Conservation (phyloP, 2,888 invertebrate genomes). For the Rhogogaster chlorosoma region DNA sequence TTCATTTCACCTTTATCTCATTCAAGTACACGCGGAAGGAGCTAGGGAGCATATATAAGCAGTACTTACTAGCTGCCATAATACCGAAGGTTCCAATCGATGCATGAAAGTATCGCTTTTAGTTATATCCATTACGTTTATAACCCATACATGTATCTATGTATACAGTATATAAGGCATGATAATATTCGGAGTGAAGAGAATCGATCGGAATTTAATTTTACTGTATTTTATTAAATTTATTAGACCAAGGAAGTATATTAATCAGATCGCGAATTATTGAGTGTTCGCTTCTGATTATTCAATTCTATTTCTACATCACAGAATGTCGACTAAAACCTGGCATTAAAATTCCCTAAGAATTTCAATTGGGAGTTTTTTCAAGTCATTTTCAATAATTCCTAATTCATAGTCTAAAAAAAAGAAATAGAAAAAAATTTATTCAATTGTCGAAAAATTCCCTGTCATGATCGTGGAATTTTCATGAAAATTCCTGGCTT, state of each 20-base stretch:
- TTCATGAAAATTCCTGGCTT: no score
- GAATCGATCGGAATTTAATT: background rate
- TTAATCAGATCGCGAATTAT: background rate
- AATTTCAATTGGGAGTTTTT: no score
- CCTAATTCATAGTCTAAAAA: no score
- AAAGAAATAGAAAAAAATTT: no score
- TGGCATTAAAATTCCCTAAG: no score
- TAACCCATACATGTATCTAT: background rate
- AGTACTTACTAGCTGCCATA: background rate
- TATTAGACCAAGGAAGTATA: background rate
- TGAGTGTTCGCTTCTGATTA: no score
- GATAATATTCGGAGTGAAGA: background rate
- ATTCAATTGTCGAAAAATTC: no score
- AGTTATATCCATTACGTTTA: background rate
- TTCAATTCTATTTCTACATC: no score
- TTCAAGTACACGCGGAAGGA: background rate
- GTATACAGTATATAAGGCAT: background rate
- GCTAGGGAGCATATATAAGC: background rate
- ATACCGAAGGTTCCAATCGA: conserved; percentile 27
- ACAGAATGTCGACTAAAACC: no score
- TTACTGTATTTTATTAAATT: background rate
- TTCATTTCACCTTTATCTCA: background rate
- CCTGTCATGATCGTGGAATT: no score
- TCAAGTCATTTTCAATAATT: no score
- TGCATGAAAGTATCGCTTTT: conserved; percentile 21